These are phyloP conservation scores for Norana najaformis DNA, from an alignment of 2,888 invertebrate genomes.

Conservation along the genomic window DNA sequence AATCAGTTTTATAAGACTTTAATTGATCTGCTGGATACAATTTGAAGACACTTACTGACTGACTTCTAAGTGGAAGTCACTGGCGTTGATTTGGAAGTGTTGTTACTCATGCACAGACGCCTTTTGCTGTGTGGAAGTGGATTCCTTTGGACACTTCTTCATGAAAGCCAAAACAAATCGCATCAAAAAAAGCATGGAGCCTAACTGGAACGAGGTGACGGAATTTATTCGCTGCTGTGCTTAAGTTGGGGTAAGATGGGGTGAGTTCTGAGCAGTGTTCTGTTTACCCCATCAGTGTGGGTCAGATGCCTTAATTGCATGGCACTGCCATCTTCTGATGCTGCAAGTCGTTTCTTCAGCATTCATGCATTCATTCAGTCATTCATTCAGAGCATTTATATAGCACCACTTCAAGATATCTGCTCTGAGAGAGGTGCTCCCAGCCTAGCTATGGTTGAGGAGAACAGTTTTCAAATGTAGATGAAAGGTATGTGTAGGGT, in stretches of 20 bases:
- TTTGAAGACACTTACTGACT: not conserved
- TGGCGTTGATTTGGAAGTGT: not conserved
- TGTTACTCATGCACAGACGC: conserved; percentile 67
- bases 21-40: too few relatives aligned
- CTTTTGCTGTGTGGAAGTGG: conserved; percentile 86
- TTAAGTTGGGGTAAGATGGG: not conserved
- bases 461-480: too few relatives aligned
- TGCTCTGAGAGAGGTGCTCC: too few relatives aligned
- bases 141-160: conserved; percentile 93
- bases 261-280: not conserved
- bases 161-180: conserved; percentile 86
- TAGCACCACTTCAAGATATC: too few relatives aligned
- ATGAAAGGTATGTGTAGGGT: too few relatives aligned
- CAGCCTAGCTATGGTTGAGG: too few relatives aligned
- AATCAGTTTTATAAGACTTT: too few relatives aligned
- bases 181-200: conserved; percentile 69
- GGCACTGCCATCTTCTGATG: too few relatives aligned
- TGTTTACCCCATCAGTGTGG: not conserved
- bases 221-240: not conserved
- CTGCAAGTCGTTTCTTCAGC: too few relatives aligned
- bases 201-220: conserved; percentile 76
- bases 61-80: not conserved
- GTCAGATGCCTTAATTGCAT: too few relatives aligned
- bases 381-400: too few relatives aligned
- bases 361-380: too few relatives aligned